These are phyloP conservation scores for Eulithis prunata DNA, from an alignment of 2,888 invertebrate genomes.

Conservation along the genomic window DNA sequence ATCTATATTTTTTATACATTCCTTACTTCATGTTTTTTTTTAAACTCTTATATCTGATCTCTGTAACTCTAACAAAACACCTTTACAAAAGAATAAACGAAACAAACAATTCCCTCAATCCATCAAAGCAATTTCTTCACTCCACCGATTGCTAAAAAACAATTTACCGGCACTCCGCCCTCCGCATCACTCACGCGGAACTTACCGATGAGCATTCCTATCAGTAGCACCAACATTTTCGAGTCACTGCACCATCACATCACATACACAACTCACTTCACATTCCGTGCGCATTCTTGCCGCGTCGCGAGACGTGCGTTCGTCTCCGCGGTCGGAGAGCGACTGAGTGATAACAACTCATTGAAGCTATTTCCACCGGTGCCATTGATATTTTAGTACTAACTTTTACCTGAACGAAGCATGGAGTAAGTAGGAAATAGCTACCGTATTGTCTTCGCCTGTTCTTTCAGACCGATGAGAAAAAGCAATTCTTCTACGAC, in stretches of 20 bases:
- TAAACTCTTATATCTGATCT: neutral
- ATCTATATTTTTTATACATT: no score
- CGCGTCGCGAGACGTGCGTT: conserved; percentile 14
- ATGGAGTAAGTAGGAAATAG: neutral
- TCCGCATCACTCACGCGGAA: conserved; percentile 3
- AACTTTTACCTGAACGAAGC: conserved; percentile 8
- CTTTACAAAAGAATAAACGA: neutral
- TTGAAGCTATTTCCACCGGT: conserved; percentile 1
- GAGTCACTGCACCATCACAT: conserved; percentile 25
- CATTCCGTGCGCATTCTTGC: conserved; percentile 11
- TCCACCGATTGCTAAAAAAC: conserved; percentile 5
- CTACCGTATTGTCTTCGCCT: no score
- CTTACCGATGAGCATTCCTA: conserved; percentile 31
- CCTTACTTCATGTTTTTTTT: no score
- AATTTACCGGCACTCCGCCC: neutral
- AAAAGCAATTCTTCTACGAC: no score
- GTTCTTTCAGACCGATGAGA: no score
- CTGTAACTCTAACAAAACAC: neutral
- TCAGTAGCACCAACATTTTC: conserved; percentile 31
- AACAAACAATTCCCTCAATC: conserved; percentile 11
- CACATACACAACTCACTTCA: conserved; percentile 25
- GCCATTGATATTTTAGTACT: conserved; percentile 11
- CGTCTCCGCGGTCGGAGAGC: conserved; percentile 15
- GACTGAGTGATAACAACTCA: conserved; percentile 21
- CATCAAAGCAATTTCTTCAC: conserved; percentile 27